A percentile compares a stretch with the other conserved stretches of the same genome.
phyloP scores from a whole-genome alignment of 2,113 vertebrate genomes.

The Apeltes quadracus region DNA sequence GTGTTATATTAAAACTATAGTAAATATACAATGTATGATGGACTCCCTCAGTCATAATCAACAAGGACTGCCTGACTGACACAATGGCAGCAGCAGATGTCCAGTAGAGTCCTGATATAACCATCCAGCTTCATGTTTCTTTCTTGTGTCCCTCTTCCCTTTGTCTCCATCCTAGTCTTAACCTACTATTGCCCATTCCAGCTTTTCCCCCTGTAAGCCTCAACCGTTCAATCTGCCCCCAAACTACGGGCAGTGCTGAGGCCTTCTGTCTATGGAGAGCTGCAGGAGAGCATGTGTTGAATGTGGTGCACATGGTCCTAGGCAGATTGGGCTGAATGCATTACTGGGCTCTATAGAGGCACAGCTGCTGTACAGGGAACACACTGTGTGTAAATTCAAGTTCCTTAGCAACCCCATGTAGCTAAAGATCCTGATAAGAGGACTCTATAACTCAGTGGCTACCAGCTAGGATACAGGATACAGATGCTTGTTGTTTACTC shows the following conservation, averaged over 20 bases:
- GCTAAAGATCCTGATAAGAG: slow-evolving; percentile 63
- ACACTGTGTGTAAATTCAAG: slow-evolving; percentile 77
- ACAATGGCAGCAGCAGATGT: slow-evolving; percentile 52
- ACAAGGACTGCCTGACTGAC: slow-evolving; percentile 9
- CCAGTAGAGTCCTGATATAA: slow-evolving; percentile 56
- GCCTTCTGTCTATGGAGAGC: slow-evolving; percentile 66
- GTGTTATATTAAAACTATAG: slow-evolving; percentile 6
- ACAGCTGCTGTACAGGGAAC: slow-evolving; percentile 73
- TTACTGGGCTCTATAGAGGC: slow-evolving; percentile 70
- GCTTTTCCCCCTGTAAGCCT: slow-evolving; percentile 23
- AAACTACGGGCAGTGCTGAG: slow-evolving; percentile 12
- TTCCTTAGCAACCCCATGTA: slow-evolving; percentile 79
- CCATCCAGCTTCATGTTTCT: slow-evolving; percentile 5
- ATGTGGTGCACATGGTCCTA: slow-evolving; percentile 59
- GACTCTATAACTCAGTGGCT: slow-evolving; percentile 26
- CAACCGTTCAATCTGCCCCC: slow-evolving; percentile 28
- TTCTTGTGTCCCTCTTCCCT: slow-evolving; percentile 12
- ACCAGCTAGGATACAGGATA: slow-evolving; percentile 36
- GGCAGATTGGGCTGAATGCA: slow-evolving; percentile 75
- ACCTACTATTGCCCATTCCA: slow-evolving; percentile 35
- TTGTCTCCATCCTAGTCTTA: slow-evolving; percentile 34
- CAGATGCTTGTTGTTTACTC: slow-evolving; percentile 66
- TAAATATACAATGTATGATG: slow-evolving; percentile 10
- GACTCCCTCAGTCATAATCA: slow-evolving; percentile 20
- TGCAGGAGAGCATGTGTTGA: slow-evolving; percentile 59